Base-by-base conservation (phyloP, 2,888 invertebrate genomes). In the Rotaria macrura region DNA sequence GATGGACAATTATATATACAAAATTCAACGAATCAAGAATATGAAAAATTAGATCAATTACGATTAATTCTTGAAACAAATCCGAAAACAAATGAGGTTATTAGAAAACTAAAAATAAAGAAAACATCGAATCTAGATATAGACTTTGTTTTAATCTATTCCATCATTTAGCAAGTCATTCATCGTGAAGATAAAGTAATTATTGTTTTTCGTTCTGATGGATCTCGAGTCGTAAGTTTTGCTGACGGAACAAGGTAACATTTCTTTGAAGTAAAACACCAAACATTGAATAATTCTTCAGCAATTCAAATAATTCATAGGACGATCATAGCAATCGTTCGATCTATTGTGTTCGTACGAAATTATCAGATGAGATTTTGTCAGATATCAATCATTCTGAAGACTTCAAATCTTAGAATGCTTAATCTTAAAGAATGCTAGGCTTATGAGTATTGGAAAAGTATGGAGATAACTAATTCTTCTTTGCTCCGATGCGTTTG, bases 161-260 rank as follows among this genome's bases (percentile, higher is more conserved):
- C 86, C 25, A 74, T 72, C n/a, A n/a, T 87, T 17, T 87, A 91
- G 90, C 87, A 88, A 0, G 89, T 91, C 89, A 87, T 89, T 40
- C 90, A 90, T 0, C 87, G 91, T 84, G 90, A 90, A 87, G 91
- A 91, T 87, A 89, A 89, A 87, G 90, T 90, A 72, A 88, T 90
- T 85, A 89, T 89, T 14, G 89, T 91, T 1, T 88, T 89, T 84
- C 89, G 90, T 87, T 89, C 90, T 2, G 90, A 90, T 88, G 91
- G 90, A 43, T 89, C 89, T 38, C 89, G 88, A 9, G 88, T 90
- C n/a, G 89, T 90, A 49, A 90, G 91, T 86, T 91, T 90, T 87
- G 88, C 88, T n/a, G 91, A 91, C 87, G 91, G 90, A 25, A 91
- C 91, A 9, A 88, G 91, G 65, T 65, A 65, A 20, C 12, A 14